Evolutionary conservation across 2,888 invertebrate species (phyloP), one percentile per base, ranked within the genome.

Genomic region (Diadegma fenestrale): DNA sequence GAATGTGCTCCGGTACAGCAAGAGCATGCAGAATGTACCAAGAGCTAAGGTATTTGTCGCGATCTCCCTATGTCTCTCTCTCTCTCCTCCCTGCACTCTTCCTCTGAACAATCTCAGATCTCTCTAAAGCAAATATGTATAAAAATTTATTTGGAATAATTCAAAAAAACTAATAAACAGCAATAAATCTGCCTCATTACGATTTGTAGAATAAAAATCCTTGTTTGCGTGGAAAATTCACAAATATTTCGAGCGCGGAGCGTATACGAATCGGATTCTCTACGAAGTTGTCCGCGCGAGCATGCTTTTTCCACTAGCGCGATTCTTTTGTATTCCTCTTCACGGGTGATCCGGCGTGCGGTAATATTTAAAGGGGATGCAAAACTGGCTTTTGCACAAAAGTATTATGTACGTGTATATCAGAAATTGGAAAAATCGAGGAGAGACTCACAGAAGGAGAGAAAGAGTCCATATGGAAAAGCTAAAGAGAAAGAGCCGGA

Each of bases 311-410:
- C 22, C 22, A 54, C 26, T 33, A 43, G 14, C 66, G 58, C 64
- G 76, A 71, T 80, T 78, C 84, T 80, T 85, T 82, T 85, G 75
- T 82, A 72, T 85, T 76, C 80, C 64, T 77, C 26, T 68, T 77
- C 58, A 78, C 71, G 77, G 80, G 88, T 82, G 82, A 87, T 82
- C 88, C 82, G 84, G 89, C 81, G 58, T 68, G 88, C 91, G 90
- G 89, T 88, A 90, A 92, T 92, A 92, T 93, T 93, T 93, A 91
- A 93, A 92, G 90, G 89, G 90, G 91, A 92, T 93, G 92, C 92
- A 93, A 92, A 88, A 88, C 64, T 85, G 85, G 88, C 71, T 58
- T 82, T 84, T 64, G 41, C 72, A 30, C 51, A 41, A 54, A 63
- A 80, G 69, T 75, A 58, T 61, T 69, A n/a, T 17, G 45, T 63